Percentiles rank a stretch among this genome's conserved stretches.
Conservation (phyloP, 1,140 invertebrate genomes). For the Cherax quadricarinatus region DNA sequence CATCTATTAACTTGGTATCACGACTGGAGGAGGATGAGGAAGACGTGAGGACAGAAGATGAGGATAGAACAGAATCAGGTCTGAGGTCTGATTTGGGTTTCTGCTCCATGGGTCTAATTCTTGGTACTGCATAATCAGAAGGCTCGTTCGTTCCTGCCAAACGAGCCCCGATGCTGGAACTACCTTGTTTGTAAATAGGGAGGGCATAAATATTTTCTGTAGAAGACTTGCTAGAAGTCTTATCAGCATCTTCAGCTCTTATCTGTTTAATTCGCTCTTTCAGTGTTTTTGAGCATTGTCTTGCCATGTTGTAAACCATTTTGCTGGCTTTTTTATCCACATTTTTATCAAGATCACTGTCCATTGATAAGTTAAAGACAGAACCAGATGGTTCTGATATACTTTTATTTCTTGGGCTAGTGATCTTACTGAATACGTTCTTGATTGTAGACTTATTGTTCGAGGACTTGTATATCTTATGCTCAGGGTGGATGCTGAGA, state of each 20-base stretch:
- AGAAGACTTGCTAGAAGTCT: slow-evolving; percentile 22
- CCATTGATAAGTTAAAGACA: slow-evolving; percentile 38
- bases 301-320: slow-evolving; percentile 75
- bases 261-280: slow-evolving; percentile 76
- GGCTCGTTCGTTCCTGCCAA: slow-evolving; percentile 83
- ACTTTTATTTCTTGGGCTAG: slow-evolving; percentile 53
- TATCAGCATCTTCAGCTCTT: slow-evolving; percentile 62
- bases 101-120: slow-evolving; percentile 80
- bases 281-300: slow-evolving; percentile 76
- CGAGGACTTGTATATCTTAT: slow-evolving; percentile 84
- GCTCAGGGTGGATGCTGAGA: slow-evolving; percentile 84
- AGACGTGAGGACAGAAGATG: slow-evolving; percentile 77
- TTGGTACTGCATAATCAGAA: slow-evolving; percentile 90
- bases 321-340: slow-evolving; percentile 71
- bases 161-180: slow-evolving; percentile 87
- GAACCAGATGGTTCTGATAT: slow-evolving; percentile 50
- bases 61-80: slow-evolving; percentile 80
- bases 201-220: slow-evolving; percentile 38
- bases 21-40: slow-evolving; percentile 77
- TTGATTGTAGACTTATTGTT: slow-evolving; percentile 77
- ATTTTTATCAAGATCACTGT: slow-evolving; percentile 53
- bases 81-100: slow-evolving; percentile 73
- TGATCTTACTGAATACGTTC: slow-evolving; percentile 76
- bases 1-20: slow-evolving; percentile 47
- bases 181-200: slow-evolving; percentile 85